Base-by-base conservation (phyloP, 2,888 invertebrate genomes). In the Cerceris rybyensis region DNA sequence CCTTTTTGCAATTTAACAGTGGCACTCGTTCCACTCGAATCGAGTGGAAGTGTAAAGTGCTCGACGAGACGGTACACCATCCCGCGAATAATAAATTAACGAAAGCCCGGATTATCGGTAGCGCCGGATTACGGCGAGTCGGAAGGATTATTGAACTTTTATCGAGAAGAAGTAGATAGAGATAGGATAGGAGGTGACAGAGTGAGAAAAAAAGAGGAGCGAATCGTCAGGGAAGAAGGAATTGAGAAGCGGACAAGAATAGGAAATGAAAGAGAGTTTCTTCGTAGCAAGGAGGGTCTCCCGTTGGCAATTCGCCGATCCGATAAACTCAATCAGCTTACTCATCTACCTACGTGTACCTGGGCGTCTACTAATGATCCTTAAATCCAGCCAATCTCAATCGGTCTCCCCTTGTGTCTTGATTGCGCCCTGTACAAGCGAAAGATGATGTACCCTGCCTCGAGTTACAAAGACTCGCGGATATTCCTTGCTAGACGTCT, bases 281-380 rank as follows among this genome's bases (percentile, higher is more conserved):
- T 64, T 77, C 77, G 52, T 52, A 57, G 55, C 50, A 50, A 61
- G 65, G 76, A 46, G 63, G 82, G 0, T 2, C 77, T 76, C 76
- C 75, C 72, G 81, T 82, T 86, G 83, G 86, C 86, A 85, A 89
- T 89, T 83, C 83, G 84, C 77, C 80, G 86, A 86, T 87, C 89
- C 88, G 87, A 89, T 89, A 87, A 90, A 90, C 90, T 87, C 88
- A 90, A 91, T 90, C 90, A 89, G 87, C 89, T 87, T 86, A 87
- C 86, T 88, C 88, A 87, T 89, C 88, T 88, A 80, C 87, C 86
- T 86, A 85, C 83, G 83, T 84, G 83, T 78, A 82, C 66, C 75
- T 84, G 83, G 76, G 80, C 84, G 79, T 79, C 85, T 82, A 81
- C 86, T 87, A 86, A 88, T 88, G 87, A 88, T 86, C 81, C 80